A percentile compares a stretch with the other conserved stretches of the same genome.
Evolutionary conservation across 2,797 vertebrate genomes (phyloP).

Genomic region (Sebastiscus tertius): DNA sequence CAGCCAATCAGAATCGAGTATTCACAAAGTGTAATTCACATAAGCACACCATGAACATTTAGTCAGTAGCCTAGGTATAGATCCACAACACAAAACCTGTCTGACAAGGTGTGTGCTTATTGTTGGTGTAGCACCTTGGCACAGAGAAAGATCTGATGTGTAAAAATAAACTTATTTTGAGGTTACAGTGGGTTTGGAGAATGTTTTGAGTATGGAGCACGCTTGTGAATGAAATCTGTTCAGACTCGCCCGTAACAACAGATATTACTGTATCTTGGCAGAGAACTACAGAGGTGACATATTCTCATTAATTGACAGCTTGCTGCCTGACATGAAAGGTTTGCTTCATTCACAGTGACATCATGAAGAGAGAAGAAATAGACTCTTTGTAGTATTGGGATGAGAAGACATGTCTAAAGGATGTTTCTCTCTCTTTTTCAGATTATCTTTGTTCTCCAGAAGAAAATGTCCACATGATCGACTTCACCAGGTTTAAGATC

Average conservation of each 20-base stretch:
- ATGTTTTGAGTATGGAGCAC: not conserved
- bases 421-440: slow-evolving; percentile 60
- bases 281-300: not conserved
- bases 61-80: no score
- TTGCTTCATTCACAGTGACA: not conserved
- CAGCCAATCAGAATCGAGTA: no score
- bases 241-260: not conserved
- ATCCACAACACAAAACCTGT: not conserved
- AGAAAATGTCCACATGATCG: slow-evolving; percentile 97
- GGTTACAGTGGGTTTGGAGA: not conserved
- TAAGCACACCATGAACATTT: not conserved
- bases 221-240: not conserved
- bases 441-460: slow-evolving; percentile 96
- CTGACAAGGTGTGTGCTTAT: not conserved
- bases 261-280: not conserved
- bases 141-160: not conserved
- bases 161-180: not conserved
- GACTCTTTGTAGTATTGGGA: not conserved
- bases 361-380: not conserved
- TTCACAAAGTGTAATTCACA: not conserved
- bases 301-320: not conserved
- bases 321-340: not conserved
- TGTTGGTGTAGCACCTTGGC: not conserved
- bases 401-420: not conserved
- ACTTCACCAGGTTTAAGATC: slow-evolving; percentile 98